Conservation (phyloP, 2,888 invertebrate species). For the Anthophora plumipes region DNA sequence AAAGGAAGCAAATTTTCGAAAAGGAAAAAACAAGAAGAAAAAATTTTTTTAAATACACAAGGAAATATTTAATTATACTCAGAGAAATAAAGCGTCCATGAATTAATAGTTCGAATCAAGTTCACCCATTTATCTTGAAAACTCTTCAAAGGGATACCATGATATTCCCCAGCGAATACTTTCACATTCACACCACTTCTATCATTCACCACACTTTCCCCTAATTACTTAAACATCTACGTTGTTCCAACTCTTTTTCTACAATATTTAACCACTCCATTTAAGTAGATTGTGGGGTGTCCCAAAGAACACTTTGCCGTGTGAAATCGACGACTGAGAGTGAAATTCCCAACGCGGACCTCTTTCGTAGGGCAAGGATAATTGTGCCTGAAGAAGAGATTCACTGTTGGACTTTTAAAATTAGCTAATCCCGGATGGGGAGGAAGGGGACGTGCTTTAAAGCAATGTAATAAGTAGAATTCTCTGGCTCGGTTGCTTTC, state of each 20-base stretch:
- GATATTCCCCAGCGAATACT: background rate
- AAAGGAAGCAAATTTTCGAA: no score
- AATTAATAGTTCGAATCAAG: background rate
- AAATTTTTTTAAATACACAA: no score
- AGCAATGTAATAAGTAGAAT: slow-evolving; percentile 46
- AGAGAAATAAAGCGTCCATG: no score
- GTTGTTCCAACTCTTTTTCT: background rate
- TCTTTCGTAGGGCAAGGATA: background rate
- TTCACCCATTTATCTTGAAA: background rate
- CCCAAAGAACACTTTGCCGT: background rate
- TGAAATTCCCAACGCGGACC: background rate
- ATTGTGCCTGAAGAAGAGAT: slow-evolving; percentile 22
- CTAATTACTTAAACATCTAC: background rate
- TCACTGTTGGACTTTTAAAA: slow-evolving; percentile 34
- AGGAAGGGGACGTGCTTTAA: slow-evolving; percentile 14
- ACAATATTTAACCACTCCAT: background rate
- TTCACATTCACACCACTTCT: background rate
- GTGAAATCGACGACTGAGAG: slow-evolving; percentile 4
- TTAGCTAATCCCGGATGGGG: slow-evolving; percentile 46
- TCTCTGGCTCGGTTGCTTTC: slow-evolving; percentile 27
- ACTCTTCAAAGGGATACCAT: background rate
- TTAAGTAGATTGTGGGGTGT: background rate
- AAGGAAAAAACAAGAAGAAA: no score
- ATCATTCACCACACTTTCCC: background rate
- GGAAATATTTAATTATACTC: no score